These are phyloP conservation scores for Pipra filicauda DNA, from an alignment of 2,113 vertebrate genomes.

Conservation along the genomic window DNA sequence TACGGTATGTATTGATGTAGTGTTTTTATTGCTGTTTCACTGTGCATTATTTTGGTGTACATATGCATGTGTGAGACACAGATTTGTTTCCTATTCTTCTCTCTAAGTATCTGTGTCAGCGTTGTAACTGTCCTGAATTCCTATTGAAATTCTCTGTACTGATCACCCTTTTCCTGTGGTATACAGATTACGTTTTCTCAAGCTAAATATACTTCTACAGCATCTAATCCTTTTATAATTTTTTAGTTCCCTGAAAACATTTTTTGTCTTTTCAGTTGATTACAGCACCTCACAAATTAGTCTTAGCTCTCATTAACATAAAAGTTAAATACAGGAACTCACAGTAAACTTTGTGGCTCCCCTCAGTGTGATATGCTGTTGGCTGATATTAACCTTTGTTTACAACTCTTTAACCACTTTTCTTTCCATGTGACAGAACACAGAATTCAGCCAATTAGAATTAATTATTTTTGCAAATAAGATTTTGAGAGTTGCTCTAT, in stretches of 20 bases:
- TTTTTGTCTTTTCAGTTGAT: neutral
- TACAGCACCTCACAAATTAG: neutral
- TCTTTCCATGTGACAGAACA: conserved; percentile 31
- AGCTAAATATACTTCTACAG: neutral
- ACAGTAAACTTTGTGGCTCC: neutral
- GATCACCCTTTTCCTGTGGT: neutral
- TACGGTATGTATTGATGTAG: neutral
- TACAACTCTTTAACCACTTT: conserved; percentile 38
- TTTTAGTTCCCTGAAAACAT: neutral
- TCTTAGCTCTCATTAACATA: neutral
- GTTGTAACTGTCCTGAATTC: neutral
- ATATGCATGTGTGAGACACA: neutral
- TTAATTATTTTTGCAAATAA: conserved; percentile 43
- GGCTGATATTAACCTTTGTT: conserved; percentile 34
- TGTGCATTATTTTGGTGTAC: neutral
- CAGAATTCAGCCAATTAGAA: conserved; percentile 31
- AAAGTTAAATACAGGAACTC: neutral
- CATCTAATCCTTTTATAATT: neutral
- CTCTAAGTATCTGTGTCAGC: neutral
- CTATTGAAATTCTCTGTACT: neutral
- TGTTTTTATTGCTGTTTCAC: neutral
- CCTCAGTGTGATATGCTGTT: neutral
- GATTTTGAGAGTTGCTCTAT: neutral
- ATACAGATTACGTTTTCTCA: neutral
- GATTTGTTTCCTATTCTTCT: neutral